Evolutionary conservation across 2,113 vertebrate species (phyloP).

Genomic region (Xenopus laevis): DNA sequence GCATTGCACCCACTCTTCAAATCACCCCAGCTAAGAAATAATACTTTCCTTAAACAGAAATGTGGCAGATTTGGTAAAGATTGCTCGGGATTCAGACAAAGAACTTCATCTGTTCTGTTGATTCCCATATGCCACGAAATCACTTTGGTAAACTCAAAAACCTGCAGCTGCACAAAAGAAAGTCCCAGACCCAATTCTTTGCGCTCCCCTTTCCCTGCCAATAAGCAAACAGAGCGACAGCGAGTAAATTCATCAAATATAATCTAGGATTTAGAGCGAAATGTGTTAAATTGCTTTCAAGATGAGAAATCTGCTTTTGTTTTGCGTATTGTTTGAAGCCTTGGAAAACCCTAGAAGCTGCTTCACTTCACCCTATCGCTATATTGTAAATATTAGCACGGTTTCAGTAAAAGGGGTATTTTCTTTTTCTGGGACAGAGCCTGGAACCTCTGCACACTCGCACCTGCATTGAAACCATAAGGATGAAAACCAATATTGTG

Average conservation of each 20-base stretch:
- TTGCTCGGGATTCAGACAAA: slow-evolving; percentile 63
- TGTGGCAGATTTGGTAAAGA: slow-evolving; percentile 64
- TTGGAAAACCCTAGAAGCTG: slow-evolving; percentile 66
- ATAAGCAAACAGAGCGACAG: slow-evolving; percentile 58
- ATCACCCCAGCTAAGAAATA: too few species aligned
- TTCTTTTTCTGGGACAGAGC: slow-evolving; percentile 51
- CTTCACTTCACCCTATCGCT: slow-evolving; percentile 52
- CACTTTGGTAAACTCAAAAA: slow-evolving; percentile 48
- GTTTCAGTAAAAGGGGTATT: slow-evolving; percentile 50
- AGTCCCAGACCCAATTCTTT: slow-evolving; percentile 47
- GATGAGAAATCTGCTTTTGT: slow-evolving; percentile 54
- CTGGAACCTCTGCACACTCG: slow-evolving; percentile 47
- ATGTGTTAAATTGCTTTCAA: slow-evolving; percentile 55
- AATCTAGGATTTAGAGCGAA: slow-evolving; percentile 47
- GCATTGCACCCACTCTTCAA: not conserved
- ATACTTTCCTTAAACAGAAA: not conserved
- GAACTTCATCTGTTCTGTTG: slow-evolving; percentile 43
- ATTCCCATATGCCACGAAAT: slow-evolving; percentile 56
- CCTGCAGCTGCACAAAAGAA: slow-evolving; percentile 43
- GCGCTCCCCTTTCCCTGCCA: slow-evolving; percentile 49
- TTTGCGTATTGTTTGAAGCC: slow-evolving; percentile 66
- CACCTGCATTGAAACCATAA: slow-evolving; percentile 69
- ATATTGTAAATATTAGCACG: slow-evolving; percentile 76
- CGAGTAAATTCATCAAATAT: slow-evolving; percentile 57
- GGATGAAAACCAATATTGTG: slow-evolving; percentile 80